These are phyloP conservation scores for Malurus leucopterus DNA, from an alignment of 2,797 vertebrate genomes.

Conservation along the genomic window DNA sequence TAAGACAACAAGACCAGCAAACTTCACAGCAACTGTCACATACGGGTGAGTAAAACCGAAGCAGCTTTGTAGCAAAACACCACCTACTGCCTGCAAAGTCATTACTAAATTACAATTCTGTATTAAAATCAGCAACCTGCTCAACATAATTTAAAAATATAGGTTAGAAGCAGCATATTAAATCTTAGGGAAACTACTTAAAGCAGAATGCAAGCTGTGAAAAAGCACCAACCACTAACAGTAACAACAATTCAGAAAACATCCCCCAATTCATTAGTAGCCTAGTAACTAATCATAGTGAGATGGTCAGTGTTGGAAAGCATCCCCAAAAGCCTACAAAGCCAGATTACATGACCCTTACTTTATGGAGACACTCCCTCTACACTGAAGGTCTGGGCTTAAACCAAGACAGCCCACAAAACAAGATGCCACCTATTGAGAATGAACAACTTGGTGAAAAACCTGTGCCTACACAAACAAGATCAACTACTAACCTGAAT, in stretches of 20 bases:
- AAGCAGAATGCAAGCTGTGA: neutral
- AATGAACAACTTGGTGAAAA: neutral
- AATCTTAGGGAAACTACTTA: neutral
- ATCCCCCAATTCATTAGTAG: neutral
- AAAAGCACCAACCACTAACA: neutral
- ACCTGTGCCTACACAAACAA: neutral
- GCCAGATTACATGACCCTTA: neutral
- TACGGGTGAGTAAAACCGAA: neutral
- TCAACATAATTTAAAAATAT: neutral
- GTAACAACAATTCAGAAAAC: neutral
- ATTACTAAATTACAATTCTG: neutral
- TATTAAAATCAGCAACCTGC: neutral
- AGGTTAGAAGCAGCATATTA: neutral
- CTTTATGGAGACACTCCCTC: neutral
- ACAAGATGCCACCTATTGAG: neutral
- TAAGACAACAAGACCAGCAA: neutral
- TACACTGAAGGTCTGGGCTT: neutral
- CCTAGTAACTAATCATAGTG: neutral
- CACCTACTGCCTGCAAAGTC: neutral
- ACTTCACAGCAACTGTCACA: neutral
- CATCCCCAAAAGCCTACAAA: neutral
- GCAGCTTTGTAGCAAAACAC: neutral
- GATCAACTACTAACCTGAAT: neutral
- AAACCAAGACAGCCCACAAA: neutral
- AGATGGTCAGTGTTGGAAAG: neutral